Conservation (phyloP, 2,113 vertebrate genomes). For the Paratilapia polleni region DNA sequence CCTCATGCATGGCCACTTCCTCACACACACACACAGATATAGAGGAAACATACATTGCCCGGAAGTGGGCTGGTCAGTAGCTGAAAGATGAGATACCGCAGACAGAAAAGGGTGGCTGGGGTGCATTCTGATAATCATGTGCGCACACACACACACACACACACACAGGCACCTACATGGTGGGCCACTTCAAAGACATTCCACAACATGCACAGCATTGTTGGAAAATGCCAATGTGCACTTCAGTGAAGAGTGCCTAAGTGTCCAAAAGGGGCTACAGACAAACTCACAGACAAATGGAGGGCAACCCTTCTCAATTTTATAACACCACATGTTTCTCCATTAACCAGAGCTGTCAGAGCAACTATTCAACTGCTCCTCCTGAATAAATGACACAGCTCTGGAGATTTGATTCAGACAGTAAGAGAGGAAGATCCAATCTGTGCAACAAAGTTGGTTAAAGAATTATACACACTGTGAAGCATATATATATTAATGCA, state of each 20-base stretch:
- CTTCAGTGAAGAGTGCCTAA: slow-evolving; percentile 65
- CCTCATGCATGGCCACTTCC: slow-evolving; percentile 39
- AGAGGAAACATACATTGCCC: slow-evolving; percentile 22
- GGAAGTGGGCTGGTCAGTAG: slow-evolving; percentile 49
- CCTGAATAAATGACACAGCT: background rate
- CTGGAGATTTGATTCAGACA: background rate
- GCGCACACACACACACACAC: slow-evolving; percentile 16
- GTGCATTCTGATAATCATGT: slow-evolving; percentile 11
- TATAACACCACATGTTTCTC: background rate
- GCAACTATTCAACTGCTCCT: background rate
- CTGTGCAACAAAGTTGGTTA: background rate
- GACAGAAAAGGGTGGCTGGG: slow-evolving; percentile 29
- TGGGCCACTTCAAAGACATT: slow-evolving; percentile 84
- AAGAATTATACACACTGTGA: background rate
- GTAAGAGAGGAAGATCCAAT: background rate
- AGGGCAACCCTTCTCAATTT: slow-evolving; percentile 4
- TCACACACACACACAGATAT: slow-evolving; percentile 18
- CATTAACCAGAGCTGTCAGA: background rate
- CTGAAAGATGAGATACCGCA: slow-evolving; percentile 54
- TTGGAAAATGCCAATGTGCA: slow-evolving; percentile 76
- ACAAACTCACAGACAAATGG: slow-evolving; percentile 33
- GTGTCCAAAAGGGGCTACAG: slow-evolving; percentile 45
- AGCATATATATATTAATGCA: slow-evolving; percentile 19
- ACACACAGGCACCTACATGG: slow-evolving; percentile 69
- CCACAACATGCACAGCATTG: slow-evolving; percentile 76